phyloP scores from a whole-genome alignment of 2,113 vertebrate species.

The Reinhardtius hippoglossoides region DNA sequence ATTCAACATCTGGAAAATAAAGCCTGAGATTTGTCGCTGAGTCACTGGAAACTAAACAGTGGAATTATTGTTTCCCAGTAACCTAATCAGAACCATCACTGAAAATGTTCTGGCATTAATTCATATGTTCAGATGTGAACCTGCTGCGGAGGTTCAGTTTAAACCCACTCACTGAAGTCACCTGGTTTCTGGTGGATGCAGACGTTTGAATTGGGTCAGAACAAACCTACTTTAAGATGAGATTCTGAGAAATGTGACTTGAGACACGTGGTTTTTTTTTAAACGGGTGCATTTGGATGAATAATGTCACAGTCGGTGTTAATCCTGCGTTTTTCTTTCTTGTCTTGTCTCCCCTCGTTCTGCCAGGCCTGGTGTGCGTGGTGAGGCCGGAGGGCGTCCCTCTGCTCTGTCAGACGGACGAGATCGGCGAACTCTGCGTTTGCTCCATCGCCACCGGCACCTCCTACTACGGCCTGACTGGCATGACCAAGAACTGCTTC shows the following conservation, averaged over 20 bases:
- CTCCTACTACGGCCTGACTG: slow-evolving; percentile 96
- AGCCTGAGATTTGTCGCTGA: too few species aligned
- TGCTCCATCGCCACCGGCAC: slow-evolving; percentile 95
- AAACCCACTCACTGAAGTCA: background rate
- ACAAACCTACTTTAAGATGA: background rate
- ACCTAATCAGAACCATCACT: background rate
- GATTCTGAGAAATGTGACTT: background rate
- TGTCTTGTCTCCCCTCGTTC: background rate
- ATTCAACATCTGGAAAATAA: too few species aligned
- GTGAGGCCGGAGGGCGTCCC: slow-evolving; percentile 97
- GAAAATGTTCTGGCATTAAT: background rate
- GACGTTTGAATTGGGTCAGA: background rate
- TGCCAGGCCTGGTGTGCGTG: slow-evolving; percentile 93
- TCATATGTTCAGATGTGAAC: background rate
- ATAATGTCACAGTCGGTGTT: background rate
- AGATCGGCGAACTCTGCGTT: slow-evolving; percentile 96
- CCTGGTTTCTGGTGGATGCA: too few species aligned
- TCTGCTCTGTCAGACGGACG: slow-evolving; percentile 95
- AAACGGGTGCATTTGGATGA: background rate
- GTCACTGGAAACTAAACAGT: background rate
- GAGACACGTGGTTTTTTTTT: background rate
- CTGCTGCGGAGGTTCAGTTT: background rate
- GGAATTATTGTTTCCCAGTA: background rate
- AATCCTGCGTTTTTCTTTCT: background rate
- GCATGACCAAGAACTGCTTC: slow-evolving; percentile 99